A percentile compares a stretch with the other conserved stretches of the same genome.
phyloP scores from a whole-genome alignment of 2,797 vertebrate genomes.

The Lates japonicus region DNA sequence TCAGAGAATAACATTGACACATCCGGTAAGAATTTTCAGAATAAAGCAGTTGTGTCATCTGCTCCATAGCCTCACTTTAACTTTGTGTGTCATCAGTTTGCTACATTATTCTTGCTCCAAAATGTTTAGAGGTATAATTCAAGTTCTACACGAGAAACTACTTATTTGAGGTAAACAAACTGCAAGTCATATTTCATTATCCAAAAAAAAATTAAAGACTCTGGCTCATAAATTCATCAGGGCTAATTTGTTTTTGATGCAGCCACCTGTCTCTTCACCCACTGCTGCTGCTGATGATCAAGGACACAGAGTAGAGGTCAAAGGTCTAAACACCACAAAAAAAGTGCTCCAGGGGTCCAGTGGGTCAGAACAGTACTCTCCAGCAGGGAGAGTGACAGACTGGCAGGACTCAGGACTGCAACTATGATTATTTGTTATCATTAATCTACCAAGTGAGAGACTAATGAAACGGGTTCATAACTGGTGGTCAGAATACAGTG shows the following conservation, averaged over 20 bases:
- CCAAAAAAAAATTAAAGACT: too few relatives aligned
- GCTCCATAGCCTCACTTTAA: not conserved
- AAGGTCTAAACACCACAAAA: too few relatives aligned
- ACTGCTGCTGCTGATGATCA: not conserved
- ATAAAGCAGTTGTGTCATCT: conserved; percentile 9
- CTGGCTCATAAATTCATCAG: too few relatives aligned
- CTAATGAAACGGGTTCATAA: not conserved
- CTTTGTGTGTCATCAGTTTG: too few relatives aligned
- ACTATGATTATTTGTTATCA: too few relatives aligned
- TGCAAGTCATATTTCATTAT: not conserved
- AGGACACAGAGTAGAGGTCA: not conserved
- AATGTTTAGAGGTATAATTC: not conserved
- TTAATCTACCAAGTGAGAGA: too few relatives aligned
- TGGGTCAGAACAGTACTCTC: too few relatives aligned
- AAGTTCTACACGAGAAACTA: not conserved
- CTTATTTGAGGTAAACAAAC: not conserved
- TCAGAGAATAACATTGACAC: rapidly evolving
- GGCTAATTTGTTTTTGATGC: too few relatives aligned
- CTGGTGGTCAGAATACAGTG: not conserved
- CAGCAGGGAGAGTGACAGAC: too few relatives aligned
- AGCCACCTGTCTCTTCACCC: not conserved
- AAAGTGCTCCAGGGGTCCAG: too few relatives aligned
- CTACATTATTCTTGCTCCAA: not conserved
- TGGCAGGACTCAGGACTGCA: too few relatives aligned
- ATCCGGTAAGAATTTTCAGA: conserved; percentile 14